phyloP scores from a whole-genome alignment of 2,888 invertebrate species.

The Biston betularia region DNA sequence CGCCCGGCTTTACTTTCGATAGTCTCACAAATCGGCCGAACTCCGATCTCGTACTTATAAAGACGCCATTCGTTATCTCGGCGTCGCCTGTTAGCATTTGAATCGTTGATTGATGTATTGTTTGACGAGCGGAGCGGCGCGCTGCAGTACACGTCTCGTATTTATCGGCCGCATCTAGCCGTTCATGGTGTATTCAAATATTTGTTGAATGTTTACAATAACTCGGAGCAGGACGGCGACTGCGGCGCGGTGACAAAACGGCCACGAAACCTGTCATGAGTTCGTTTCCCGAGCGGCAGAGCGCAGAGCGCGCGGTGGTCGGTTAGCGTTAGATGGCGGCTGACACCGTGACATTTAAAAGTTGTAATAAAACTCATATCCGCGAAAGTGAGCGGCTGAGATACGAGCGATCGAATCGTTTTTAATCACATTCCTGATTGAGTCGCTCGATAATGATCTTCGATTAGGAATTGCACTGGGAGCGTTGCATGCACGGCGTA shows the following conservation, averaged over 20 bases:
- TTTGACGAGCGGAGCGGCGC: conserved; percentile 39
- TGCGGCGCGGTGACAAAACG: conserved; percentile 10
- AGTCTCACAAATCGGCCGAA: conserved; percentile 78
- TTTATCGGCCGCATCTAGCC: conserved; percentile 31
- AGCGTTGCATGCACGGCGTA: not conserved
- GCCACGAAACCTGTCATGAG: conserved; percentile 8
- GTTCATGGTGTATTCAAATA: conserved; percentile 29
- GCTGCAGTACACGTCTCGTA: conserved; percentile 15
- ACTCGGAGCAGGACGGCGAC: conserved; percentile 1
- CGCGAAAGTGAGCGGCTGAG: conserved; percentile 52
- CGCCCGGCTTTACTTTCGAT: conserved; percentile 66
- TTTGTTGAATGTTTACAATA: conserved; percentile 32
- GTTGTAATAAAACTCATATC: conserved; percentile 41
- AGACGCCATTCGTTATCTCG: conserved; percentile 67
- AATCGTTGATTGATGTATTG: conserved; percentile 72
- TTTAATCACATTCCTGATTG: conserved; percentile 79
- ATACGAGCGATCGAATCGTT: conserved; percentile 67
- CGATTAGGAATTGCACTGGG: conserved; percentile 61
- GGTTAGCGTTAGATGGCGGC: conserved; percentile 22
- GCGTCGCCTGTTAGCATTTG: conserved; percentile 61
- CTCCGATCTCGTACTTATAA: conserved; percentile 61
- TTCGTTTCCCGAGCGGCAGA: conserved; percentile 2
- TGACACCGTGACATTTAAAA: conserved; percentile 49
- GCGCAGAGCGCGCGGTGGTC: conserved; percentile 4
- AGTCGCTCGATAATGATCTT: conserved; percentile 77